These are phyloP conservation scores for Alviniconcha marisindica DNA, from an alignment of 1,140 invertebrate species.

Conservation along the genomic window DNA sequence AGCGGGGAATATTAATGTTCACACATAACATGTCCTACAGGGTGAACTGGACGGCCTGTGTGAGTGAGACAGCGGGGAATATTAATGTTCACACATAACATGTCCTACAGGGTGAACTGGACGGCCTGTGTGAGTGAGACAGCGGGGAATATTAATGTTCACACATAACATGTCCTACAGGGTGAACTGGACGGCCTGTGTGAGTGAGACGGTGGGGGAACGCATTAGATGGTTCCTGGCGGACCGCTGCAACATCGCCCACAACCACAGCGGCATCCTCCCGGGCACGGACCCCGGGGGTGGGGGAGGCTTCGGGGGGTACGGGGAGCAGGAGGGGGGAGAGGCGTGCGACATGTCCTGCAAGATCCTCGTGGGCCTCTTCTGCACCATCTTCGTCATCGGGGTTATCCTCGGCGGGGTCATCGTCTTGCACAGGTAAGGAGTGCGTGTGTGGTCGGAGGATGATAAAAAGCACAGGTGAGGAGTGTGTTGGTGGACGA, in stretches of 20 bases:
- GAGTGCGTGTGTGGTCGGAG: too few species aligned
- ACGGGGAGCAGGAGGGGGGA: constrained; percentile 20
- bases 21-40: too few species aligned
- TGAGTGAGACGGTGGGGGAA: constrained; percentile 42
- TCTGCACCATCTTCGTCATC: constrained; percentile 30
- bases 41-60: too few species aligned
- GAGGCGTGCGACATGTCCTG: constrained; percentile 33
- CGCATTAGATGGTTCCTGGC: constrained; percentile 40
- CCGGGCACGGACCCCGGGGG: neutral
- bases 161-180: constrained; percentile 28
- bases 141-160: too few species aligned
- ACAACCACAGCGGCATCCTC: neutral
- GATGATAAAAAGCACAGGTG: too few species aligned
- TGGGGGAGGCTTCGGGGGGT: constrained; percentile 28
- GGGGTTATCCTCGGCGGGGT: neutral
- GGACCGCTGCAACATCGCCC: constrained; percentile 45
- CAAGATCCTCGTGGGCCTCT: constrained; percentile 27
- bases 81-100: too few species aligned
- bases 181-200: constrained; percentile 48
- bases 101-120: too few species aligned
- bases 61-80: too few species aligned
- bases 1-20: too few species aligned
- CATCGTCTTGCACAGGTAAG: constrained; percentile 35
- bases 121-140: too few species aligned
- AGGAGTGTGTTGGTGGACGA: too few species aligned